Evolutionary conservation across 2,113 vertebrate species (phyloP), one percentile per base, ranked within the genome.

Genomic region (Sapayoa aenigma): DNA sequence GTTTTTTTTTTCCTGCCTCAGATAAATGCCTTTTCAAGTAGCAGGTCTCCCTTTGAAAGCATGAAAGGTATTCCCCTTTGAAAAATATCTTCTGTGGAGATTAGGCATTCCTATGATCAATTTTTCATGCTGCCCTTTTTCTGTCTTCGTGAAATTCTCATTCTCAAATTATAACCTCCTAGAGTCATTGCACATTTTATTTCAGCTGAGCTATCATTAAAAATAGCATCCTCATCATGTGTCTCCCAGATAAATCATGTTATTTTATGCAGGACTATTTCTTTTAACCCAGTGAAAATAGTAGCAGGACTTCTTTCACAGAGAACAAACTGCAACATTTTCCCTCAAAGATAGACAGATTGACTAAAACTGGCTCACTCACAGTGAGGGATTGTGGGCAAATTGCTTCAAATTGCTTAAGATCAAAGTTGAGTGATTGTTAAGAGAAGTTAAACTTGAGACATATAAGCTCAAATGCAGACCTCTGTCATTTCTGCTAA

Each of bases 51-150:
- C 60, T 96, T 92, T 95, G 95, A 95, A 96, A 95, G 74, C 53
- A 67, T 50, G 39, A 94, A 96, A 96, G 81, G 59, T 42, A 50
- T 41, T 87, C 76, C 47, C 52, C 56, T 95, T 95, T 94, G 87
- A 96, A 95, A 89, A 93, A 91, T 79, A 5, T 46, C 78, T 93
- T 91, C 82, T 73, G 14, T 68, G 60, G 63, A 93, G 67, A 62
- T 44, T 44, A 91, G 47, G 47, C 74, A 92, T 59, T 91, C 56
- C 60, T 97, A 53, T 97, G 94, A 97, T 97, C 89, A 97, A 97
- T 95, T 95, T 97, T 97, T 97, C 72, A 97, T 96, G 93, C 71
- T 90, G 90, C 39, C 59, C 84, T 95, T 97, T 93, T 96, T 94
- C 89, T 79, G 89, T 95, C 95, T 96, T 86, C 15, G 2, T 85